phyloP scores from a whole-genome alignment of 2,113 vertebrate genomes.

The Odontesthes bonariensis region DNA sequence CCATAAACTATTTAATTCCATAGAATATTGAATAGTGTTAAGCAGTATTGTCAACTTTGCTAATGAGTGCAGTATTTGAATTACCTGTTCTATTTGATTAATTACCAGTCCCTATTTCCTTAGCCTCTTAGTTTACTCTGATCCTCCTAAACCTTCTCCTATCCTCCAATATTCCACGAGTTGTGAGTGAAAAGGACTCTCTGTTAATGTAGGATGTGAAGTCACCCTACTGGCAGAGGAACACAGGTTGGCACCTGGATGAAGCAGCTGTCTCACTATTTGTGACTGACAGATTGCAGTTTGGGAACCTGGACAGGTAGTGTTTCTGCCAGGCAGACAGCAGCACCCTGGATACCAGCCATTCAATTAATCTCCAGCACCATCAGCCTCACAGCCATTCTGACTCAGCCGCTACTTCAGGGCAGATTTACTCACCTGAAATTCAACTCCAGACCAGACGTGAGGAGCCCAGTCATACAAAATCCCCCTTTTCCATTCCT shows the following conservation, averaged over 20 bases:
- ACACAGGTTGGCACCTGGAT: constrained; percentile 69
- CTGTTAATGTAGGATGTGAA: constrained; percentile 69
- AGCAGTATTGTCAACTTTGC: constrained; percentile 17
- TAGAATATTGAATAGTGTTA: not conserved
- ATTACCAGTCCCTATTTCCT: constrained; percentile 29
- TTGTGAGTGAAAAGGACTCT: constrained; percentile 54
- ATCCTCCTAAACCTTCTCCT: constrained; percentile 35
- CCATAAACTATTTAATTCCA: not conserved
- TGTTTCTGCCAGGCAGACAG: constrained; percentile 36
- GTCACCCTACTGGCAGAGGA: constrained; percentile 67
- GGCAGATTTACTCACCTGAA: constrained; percentile 62
- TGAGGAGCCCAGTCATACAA: constrained; percentile 29
- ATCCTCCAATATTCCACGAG: constrained; percentile 39
- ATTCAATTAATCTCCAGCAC: constrained; percentile 65
- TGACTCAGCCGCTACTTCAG: constrained; percentile 25
- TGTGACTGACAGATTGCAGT: constrained; percentile 68
- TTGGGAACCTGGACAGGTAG: constrained; percentile 48
- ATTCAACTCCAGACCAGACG: constrained; percentile 23
- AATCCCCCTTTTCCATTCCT: constrained; percentile 39
- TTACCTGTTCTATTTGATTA: no score
- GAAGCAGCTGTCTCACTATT: constrained; percentile 54
- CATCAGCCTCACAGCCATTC: constrained; percentile 46
- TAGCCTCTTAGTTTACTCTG: not conserved
- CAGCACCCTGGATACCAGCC: constrained; percentile 55
- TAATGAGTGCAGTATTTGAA: no score